Evolutionary conservation across 2,113 vertebrate species (phyloP).

Genomic region (Scalopus aquaticus): DNA sequence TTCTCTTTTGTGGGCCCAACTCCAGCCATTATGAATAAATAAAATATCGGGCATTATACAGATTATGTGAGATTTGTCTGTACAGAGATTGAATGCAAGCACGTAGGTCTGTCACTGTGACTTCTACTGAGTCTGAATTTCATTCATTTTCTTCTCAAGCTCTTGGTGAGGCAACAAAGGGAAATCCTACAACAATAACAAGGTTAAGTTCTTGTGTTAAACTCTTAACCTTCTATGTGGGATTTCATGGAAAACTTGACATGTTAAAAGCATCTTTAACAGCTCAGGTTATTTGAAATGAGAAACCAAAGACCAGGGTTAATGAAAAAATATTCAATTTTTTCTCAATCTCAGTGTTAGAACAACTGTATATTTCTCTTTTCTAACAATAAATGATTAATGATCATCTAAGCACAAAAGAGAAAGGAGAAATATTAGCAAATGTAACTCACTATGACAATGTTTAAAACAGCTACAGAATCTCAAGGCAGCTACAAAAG

Average conservation of each 20-base stretch:
- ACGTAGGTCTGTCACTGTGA: not conserved
- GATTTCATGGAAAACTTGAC: not conserved
- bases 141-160: not conserved
- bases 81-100: not conserved
- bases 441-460: not conserved
- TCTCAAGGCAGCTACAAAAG: slow-evolving; percentile 18
- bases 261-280: slow-evolving; percentile 25
- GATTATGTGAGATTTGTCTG: not conserved
- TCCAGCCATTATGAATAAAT: not conserved
- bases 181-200: not conserved
- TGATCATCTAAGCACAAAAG: slow-evolving; percentile 13
- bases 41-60: not conserved
- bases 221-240: not conserved
- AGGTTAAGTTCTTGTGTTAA: not conserved
- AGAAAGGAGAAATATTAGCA: slow-evolving; percentile 21
- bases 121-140: not conserved
- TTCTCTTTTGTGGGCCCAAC: not conserved
- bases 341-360: not conserved
- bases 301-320: slow-evolving; percentile 3
- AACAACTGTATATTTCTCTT: not conserved
- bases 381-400: slow-evolving; percentile 58
- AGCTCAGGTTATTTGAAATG: not conserved
- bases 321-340: slow-evolving; percentile 38
- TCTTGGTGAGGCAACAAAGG: not conserved
- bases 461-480: not conserved